phyloP scores from a whole-genome alignment of 2,113 vertebrate genomes.

The Indri indri region DNA sequence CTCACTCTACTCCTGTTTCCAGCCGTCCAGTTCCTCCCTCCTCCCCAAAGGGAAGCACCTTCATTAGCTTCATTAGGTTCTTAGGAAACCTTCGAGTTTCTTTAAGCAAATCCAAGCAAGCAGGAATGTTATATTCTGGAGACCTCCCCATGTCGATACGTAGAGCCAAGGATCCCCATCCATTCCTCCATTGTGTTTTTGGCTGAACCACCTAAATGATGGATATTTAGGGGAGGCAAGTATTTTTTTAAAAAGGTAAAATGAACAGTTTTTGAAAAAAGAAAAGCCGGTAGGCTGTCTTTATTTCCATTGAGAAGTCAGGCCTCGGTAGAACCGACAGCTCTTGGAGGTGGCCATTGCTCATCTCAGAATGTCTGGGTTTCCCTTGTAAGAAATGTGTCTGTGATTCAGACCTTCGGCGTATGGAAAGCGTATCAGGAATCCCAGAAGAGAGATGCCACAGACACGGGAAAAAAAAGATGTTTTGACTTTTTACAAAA shows the following conservation, averaged over 20 bases:
- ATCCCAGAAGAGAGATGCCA: background rate
- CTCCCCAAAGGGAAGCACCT: background rate
- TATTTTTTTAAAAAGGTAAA: background rate
- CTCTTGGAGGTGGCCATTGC: too few species aligned
- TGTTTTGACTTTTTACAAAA: background rate
- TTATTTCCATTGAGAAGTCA: background rate
- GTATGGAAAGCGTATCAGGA: background rate
- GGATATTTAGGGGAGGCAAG: background rate
- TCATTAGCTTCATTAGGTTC: background rate
- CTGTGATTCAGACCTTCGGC: background rate
- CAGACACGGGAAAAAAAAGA: background rate
- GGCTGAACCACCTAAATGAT: background rate
- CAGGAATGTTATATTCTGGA: background rate
- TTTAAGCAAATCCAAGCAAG: background rate
- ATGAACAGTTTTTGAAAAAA: background rate
- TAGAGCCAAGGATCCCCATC: background rate
- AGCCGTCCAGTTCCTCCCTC: accelerated
- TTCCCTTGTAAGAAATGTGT: background rate
- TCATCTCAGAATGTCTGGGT: background rate
- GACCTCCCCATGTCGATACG: background rate
- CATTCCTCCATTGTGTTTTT: background rate
- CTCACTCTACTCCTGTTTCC: background rate
- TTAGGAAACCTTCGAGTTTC: background rate
- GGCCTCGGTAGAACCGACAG: background rate
- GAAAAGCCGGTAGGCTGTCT: background rate